Conservation (phyloP, 1,140 invertebrate genomes). For the Hermatobates lingyangjiaoensis region DNA sequence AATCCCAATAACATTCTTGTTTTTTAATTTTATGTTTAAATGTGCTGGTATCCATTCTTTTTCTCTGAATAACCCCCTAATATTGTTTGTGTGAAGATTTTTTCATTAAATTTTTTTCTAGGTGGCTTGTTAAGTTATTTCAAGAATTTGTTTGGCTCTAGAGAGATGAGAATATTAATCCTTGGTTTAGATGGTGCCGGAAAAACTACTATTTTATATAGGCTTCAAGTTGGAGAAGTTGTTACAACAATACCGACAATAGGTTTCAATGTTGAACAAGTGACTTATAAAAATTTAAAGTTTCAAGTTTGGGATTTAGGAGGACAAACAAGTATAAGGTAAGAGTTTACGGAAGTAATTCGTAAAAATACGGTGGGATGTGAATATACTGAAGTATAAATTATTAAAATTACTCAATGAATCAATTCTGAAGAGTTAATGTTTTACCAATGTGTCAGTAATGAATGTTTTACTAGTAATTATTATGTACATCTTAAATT, state of each 20-base stretch:
- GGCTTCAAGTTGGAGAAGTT: slow-evolving; percentile 95
- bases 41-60: too few relatives aligned
- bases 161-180: slow-evolving; percentile 96
- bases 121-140: slow-evolving; percentile 93
- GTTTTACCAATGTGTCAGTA: too few relatives aligned
- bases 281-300: slow-evolving; percentile 87
- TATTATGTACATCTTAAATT: too few relatives aligned
- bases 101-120: slow-evolving; percentile 22
- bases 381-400: not conserved
- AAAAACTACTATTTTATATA: slow-evolving; percentile 97
- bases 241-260: slow-evolving; percentile 99
- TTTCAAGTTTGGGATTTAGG: slow-evolving; percentile 98
- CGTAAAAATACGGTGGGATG: not conserved
- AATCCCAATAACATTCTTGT: too few relatives aligned
- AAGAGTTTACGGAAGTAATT: slow-evolving; percentile 10
- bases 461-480: too few relatives aligned
- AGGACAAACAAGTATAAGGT: slow-evolving; percentile 87
- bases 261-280: slow-evolving; percentile 95
- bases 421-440: too few relatives aligned
- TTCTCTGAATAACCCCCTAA: too few relatives aligned
- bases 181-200: slow-evolving; percentile 92
- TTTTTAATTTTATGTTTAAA: too few relatives aligned
- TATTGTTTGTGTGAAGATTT: not conserved
- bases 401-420: not conserved
- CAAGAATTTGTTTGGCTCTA: slow-evolving; percentile 71